Conservation (phyloP, 2,113 vertebrate species). For the Orientallactaga bullata region DNA sequence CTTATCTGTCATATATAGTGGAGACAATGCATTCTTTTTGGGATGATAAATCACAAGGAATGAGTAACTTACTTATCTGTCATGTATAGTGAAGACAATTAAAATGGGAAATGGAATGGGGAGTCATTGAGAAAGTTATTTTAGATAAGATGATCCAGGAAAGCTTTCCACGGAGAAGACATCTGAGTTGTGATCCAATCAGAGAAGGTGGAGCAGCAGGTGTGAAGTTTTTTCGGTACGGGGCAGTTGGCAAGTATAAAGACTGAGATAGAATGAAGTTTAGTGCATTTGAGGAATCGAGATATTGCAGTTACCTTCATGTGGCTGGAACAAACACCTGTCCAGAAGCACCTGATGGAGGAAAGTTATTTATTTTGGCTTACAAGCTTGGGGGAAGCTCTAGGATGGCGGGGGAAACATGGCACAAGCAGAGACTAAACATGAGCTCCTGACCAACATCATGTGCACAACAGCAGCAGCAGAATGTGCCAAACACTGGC, state of each 20-base stretch:
- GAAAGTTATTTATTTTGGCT: too few relatives aligned
- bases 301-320: background rate
- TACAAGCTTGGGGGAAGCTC: too few relatives aligned
- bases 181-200: background rate
- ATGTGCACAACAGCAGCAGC: too few relatives aligned
- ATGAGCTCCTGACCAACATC: too few relatives aligned
- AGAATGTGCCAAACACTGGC: too few relatives aligned
- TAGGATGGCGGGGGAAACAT: too few relatives aligned
- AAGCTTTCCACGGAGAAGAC: background rate
- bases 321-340: too few relatives aligned
- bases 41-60: background rate
- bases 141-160: background rate
- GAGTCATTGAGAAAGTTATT: background rate
- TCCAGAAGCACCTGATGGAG: too few relatives aligned
- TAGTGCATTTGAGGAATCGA: background rate
- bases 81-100: background rate
- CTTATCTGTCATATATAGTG: too few relatives aligned
- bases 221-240: background rate
- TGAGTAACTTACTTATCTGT: background rate
- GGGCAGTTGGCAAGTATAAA: background rate
- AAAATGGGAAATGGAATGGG: background rate
- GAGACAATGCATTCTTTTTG: background rate
- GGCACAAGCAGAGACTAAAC: too few relatives aligned
- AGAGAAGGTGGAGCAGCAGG: background rate
- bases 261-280: background rate